Evolutionary conservation across 2,113 vertebrate genomes (phyloP).

Genomic region (Gopherus flavomarginatus): DNA sequence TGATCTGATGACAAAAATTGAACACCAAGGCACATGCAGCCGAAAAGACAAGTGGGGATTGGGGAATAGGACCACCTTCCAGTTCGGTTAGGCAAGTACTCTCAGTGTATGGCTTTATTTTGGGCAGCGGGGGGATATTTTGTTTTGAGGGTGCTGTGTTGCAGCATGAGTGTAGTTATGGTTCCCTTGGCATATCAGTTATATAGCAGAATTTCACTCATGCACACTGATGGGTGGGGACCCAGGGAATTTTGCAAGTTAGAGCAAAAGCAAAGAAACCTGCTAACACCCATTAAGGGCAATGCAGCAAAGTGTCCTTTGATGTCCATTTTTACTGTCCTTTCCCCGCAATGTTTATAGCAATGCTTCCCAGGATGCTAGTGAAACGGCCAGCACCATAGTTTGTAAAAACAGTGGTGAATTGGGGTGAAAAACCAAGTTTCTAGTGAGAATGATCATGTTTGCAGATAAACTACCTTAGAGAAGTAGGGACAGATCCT

Average conservation of each 20-base stretch:
- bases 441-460: neutral
- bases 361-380: neutral
- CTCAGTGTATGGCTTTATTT: neutral
- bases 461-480: neutral
- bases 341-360: neutral
- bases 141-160: neutral
- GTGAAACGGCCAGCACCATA: neutral
- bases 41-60: neutral
- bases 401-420: neutral
- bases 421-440: neutral
- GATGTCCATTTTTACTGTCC: neutral
- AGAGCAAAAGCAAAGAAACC: neutral
- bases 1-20: neutral
- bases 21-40: neutral
- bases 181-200: neutral
- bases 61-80: neutral
- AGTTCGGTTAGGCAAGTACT: rapidly evolving
- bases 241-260: neutral
- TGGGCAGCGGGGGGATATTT: neutral
- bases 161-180: rapidly evolving
- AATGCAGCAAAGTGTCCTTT: neutral
- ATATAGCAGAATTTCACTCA: neutral
- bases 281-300: neutral
- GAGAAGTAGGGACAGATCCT: neutral
- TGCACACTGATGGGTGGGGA: neutral